Base-by-base conservation (phyloP, 2,888 invertebrate genomes). In the Heliconius hortense region DNA sequence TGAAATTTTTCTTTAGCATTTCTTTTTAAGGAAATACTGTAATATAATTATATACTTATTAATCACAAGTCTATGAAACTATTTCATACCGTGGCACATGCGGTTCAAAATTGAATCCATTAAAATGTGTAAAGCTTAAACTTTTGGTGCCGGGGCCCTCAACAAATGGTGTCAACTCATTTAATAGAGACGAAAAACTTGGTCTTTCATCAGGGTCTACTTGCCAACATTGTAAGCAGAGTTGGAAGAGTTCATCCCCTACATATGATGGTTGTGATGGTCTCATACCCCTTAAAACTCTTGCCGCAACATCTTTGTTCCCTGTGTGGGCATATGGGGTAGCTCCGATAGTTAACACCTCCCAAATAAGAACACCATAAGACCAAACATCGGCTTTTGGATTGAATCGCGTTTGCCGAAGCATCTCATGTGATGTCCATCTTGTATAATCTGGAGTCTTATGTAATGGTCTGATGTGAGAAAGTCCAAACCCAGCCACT, bases 191-290 rank as follows among this genome's bases (percentile, higher is more conserved):
- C 5, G 95, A 92, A 83, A 97, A 97, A 15, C 95, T 93, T 0
- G 97, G 97, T 80, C 98, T 94, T 85, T 98, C 98, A 77, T 96
- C 97, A 18, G 96, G 95, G 87, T 97, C 97, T 24, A 96, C 90
- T 86, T 97, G 97, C 98, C 98, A 98, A 85, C 98, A 98, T 84
- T 97, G 96, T 66, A 96, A 91, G 91, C 97, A 96, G 75, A 97
- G 89, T 87, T 98, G 97, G 88, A 97, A 97, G 43, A 98, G 90
- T 81, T 97, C 97, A 85, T 97, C 97, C 31, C 95, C 96, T 39
- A 97, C 95, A 85, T 97, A 97, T 2, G 95, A 94, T 1, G 97
- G 95, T 85, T 97, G 97, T 0, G 96, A 95, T 0, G 97, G 95
- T 66, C 97, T 94, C 84, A 96, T 93, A 1, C 97, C 97, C 78